Percentiles rank a stretch among this genome's conserved stretches.
These are phyloP conservation scores for Xylophagus ater DNA, from an alignment of 2,888 invertebrate genomes.

Conservation along the genomic window DNA sequence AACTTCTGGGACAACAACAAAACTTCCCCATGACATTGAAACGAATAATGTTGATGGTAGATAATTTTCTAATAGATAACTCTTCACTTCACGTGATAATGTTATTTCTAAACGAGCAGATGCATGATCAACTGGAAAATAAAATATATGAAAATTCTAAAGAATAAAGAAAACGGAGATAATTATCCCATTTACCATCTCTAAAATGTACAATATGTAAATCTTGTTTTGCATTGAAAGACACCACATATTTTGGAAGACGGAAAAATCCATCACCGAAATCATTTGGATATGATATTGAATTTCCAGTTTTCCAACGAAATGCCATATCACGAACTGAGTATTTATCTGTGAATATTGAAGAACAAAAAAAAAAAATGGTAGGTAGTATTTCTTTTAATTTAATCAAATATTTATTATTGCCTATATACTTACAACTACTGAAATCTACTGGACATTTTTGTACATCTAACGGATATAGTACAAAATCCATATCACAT, in stretches of 20 bases:
- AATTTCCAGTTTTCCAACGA: conserved; percentile 48
- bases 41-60: conserved; percentile 52
- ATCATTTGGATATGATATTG: conserved; percentile 43
- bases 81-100: conserved; percentile 48
- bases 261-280: conserved; percentile 45
- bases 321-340: conserved; percentile 49
- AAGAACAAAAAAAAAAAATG: too few relatives aligned
- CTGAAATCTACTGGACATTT: conserved; percentile 53
- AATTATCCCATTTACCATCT: conserved; percentile 43
- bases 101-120: conserved; percentile 50
- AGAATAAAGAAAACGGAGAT: not conserved
- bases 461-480: conserved; percentile 53
- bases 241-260: conserved; percentile 53
- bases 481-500: conserved; percentile 54
- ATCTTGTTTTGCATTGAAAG: conserved; percentile 49
- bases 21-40: conserved; percentile 56
- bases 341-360: conserved; percentile 44
- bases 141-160: not conserved
- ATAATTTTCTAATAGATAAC: conserved; percentile 52
- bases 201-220: conserved; percentile 51
- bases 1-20: conserved; percentile 53
- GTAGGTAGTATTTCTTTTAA: too few relatives aligned
- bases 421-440: conserved; percentile 47
- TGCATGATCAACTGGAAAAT: conserved; percentile 46
- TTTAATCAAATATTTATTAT: conserved; percentile 1